Conservation (phyloP, 1,140 invertebrate genomes). For the Semibalanus balanoides region DNA sequence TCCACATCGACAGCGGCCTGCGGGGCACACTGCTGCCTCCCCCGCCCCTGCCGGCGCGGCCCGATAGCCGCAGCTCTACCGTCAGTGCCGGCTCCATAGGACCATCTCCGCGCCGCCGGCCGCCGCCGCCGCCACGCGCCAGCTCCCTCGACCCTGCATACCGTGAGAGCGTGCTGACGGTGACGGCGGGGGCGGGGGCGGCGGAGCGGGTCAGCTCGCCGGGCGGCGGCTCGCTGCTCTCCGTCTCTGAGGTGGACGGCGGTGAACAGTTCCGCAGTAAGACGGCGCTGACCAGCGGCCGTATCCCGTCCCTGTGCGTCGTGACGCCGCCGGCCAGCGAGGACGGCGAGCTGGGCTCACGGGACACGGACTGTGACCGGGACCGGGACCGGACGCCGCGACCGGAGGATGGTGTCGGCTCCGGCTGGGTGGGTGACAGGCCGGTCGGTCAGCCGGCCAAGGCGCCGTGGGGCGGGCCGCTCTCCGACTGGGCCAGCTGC, state of each 20-base stretch:
- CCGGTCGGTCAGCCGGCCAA: too few species aligned
- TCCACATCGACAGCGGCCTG: constrained; percentile 86
- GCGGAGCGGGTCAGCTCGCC: constrained; percentile 13
- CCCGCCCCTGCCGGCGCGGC: constrained; percentile 7
- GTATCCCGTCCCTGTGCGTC: constrained; percentile 83
- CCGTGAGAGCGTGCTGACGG: constrained; percentile 23
- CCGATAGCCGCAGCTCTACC: constrained; percentile 19
- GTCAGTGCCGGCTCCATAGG: constrained; percentile 11
- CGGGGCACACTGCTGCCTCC: constrained; percentile 35
- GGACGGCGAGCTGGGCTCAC: constrained; percentile 42
- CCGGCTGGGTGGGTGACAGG: too few species aligned
- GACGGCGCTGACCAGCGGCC: constrained; percentile 66
- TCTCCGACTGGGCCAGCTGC: background rate
- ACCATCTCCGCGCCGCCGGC: constrained; percentile 49
- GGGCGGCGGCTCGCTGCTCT: constrained; percentile 46
- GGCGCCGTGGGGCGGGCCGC: too few species aligned
- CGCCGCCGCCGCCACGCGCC: constrained; percentile 48
- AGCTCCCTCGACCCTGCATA: constrained; percentile 21
- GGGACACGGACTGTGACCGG: background rate
- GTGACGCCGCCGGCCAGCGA: constrained; percentile 76
- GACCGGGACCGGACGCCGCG: background rate
- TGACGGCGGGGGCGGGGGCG: constrained; percentile 38
- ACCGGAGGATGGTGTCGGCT: too few species aligned
- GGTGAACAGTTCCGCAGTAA: constrained; percentile 66
- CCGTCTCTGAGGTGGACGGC: constrained; percentile 66